Evolutionary conservation across 2,797 vertebrate species (phyloP).

Genomic region (Sebastiscus tertius): DNA sequence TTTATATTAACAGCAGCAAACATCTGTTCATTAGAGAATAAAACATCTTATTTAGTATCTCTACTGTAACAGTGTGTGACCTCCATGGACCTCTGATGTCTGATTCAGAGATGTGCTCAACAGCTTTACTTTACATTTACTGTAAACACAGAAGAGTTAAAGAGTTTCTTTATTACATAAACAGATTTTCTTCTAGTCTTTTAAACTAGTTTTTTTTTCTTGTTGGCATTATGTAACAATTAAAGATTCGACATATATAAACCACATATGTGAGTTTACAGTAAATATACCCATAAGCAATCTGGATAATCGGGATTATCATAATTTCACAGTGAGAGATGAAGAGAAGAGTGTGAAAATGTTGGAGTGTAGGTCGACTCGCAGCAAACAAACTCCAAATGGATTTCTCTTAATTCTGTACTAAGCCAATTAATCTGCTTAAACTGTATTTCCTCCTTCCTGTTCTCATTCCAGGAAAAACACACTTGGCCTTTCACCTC

Average conservation of each 20-base stretch:
- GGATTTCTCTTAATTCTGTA: background rate
- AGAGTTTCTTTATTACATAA: background rate
- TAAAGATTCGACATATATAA: background rate
- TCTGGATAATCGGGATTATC: background rate
- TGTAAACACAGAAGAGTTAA: background rate
- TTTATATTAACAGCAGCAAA: background rate
- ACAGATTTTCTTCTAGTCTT: background rate
- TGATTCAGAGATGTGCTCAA: background rate
- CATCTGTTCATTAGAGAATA: background rate
- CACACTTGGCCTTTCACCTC: background rate
- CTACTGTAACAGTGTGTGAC: background rate
- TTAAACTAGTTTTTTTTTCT: background rate
- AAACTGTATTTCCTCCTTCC: background rate
- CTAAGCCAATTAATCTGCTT: background rate
- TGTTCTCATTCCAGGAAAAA: background rate
- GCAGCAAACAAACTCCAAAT: background rate
- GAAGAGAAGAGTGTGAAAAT: background rate
- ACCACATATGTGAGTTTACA: background rate
- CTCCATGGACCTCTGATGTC: background rate
- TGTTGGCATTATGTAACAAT: background rate
- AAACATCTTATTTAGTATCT: background rate
- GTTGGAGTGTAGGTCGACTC: background rate
- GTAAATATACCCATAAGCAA: background rate
- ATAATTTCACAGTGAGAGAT: background rate
- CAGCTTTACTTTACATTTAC: no score